Base-by-base conservation (phyloP, 2,113 vertebrate genomes). In the Passer domesticus region DNA sequence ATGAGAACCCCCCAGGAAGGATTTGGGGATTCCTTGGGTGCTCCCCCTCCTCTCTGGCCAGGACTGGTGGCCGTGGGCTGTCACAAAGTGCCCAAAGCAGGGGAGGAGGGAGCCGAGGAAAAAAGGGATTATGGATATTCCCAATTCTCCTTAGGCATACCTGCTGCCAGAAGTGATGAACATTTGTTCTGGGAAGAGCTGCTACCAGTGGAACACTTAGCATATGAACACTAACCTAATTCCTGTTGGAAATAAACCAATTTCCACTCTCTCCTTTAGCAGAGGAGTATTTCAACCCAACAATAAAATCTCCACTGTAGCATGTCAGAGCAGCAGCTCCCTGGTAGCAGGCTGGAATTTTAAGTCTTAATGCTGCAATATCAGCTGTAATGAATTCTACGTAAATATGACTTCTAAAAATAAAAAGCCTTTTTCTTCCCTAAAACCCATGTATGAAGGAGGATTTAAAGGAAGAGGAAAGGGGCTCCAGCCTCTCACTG, bases 171-270 rank as follows among this genome's bases (percentile, higher is more conserved):
- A 86, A 68, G 7, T 83, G 93, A 96, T 86, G 92, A 93, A 97
- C 96, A 90, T 87, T 96, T 95, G 93, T 83, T 96, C 94, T 94
- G 92, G 88, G 93, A 88, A 96, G 90, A 94, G 95, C 75, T 72
- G 92, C 79, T 88, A 92, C 85, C 92, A 78, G 83, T 78, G 90
- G 92, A 96, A 92, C 72, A 12, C 90, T 96, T 93, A 92, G 85
- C 90, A 95, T 92, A 88, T 78, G 93, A 96, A 96, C 94, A 92
- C 94, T 94, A 95, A 94, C 92, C 93, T 96, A 94, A 97, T 95
- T 96, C 94, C 93, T 96, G 93, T 90, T 92, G 94, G 95, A 96
- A 95, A 97, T 94, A 96, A 97, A 96, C 90, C 92, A 88, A 96
- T 97, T 97, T 96, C 95, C 95, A 91, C 93, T 89, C 93, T 91